These are phyloP conservation scores for Onchidella celtica DNA, from an alignment of 2,888 invertebrate genomes.

Conservation along the genomic window DNA sequence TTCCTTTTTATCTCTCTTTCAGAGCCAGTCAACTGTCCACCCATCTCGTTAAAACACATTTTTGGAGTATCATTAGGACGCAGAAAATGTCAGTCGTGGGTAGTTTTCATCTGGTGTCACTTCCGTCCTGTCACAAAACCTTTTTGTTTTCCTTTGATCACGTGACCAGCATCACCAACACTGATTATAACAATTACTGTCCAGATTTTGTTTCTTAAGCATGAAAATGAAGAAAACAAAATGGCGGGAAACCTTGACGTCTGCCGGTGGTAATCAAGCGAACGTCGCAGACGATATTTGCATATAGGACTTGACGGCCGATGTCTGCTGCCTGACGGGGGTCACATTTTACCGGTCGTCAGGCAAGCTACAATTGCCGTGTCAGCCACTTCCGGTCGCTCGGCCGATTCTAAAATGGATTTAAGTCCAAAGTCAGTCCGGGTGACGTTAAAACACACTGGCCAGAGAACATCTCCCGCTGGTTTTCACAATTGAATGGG, in stretches of 20 bases:
- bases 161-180: slow-evolving; percentile 2
- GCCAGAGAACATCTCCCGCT: too few relatives aligned
- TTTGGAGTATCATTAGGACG: too few relatives aligned
- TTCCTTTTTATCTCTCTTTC: too few relatives aligned
- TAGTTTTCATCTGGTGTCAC: too few relatives aligned
- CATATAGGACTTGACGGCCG: slow-evolving; percentile 40
- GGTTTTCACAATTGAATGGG: too few relatives aligned
- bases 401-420: neutral
- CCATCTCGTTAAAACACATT: too few relatives aligned
- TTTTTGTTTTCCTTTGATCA: slow-evolving; percentile 39
- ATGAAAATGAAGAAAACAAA: slow-evolving; percentile 14
- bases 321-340: neutral
- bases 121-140: too few relatives aligned
- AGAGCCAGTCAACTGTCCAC: too few relatives aligned
- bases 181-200: slow-evolving; percentile 41
- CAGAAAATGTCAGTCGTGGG: too few relatives aligned
- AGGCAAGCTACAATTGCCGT: slow-evolving; percentile 24
- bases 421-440: too few relatives aligned
- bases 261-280: slow-evolving; percentile 48
- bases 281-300: slow-evolving; percentile 36
- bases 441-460: too few relatives aligned
- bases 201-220: slow-evolving; percentile 27
- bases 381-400: slow-evolving; percentile 31
- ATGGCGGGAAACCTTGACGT: slow-evolving; percentile 20
- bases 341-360: neutral